These are phyloP conservation scores for Hippocampus zosterae DNA, from an alignment of 2,113 vertebrate genomes.

Conservation along the genomic window DNA sequence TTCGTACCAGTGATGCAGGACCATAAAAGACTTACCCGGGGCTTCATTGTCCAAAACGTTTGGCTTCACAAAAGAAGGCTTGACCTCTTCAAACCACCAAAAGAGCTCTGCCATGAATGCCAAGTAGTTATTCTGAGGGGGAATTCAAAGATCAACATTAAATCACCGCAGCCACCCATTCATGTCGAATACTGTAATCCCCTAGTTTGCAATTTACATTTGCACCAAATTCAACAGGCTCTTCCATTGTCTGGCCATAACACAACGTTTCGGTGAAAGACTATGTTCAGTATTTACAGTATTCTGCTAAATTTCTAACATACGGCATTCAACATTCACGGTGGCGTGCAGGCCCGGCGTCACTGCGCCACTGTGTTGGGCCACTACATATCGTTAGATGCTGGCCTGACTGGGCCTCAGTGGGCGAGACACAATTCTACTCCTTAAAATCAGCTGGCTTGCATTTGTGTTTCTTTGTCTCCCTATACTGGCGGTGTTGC, in stretches of 20 bases:
- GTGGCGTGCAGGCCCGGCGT: no score
- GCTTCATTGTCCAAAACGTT: constrained; percentile 75
- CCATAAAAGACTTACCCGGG: constrained; percentile 37
- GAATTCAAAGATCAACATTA: constrained; percentile 5
- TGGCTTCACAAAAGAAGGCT: constrained; percentile 91
- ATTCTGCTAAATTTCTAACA: no score
- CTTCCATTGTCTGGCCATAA: not conserved
- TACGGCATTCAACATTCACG: no score
- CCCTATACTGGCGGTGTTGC: no score
- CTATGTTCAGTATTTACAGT: not conserved
- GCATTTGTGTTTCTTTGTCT: no score
- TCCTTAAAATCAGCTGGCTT: no score
- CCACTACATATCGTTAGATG: no score
- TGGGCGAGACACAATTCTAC: no score
- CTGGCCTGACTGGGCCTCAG: no score
- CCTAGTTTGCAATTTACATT: not conserved
- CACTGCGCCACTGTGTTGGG: no score
- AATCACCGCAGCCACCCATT: not conserved
- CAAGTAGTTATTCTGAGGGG: constrained; percentile 88
- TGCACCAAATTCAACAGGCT: not conserved
- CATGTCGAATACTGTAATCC: not conserved
- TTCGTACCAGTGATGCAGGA: not conserved
- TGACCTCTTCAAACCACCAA: constrained; percentile 96
- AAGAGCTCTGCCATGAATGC: constrained; percentile 98
- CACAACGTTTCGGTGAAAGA: not conserved